A percentile compares a stretch with the other conserved stretches of the same genome.
These are phyloP conservation scores for Coboldia fuscipes DNA, from an alignment of 1,140 invertebrate species.

Conservation along the genomic window DNA sequence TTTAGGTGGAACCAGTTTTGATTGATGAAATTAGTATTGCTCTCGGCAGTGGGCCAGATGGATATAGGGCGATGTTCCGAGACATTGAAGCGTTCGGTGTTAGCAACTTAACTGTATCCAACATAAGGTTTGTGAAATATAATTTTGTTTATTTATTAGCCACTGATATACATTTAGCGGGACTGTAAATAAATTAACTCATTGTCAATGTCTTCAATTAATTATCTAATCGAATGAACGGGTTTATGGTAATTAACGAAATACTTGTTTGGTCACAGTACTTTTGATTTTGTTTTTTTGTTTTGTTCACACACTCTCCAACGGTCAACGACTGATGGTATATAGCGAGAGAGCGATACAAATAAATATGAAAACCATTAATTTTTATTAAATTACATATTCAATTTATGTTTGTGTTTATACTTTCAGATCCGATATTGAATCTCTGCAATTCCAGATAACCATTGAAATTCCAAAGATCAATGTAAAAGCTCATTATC, in stretches of 20 bases:
- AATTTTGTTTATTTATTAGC: neutral
- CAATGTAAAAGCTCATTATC: constrained; percentile 46
- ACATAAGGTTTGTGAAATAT: constrained; percentile 33
- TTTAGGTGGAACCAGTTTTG: constrained; percentile 45
- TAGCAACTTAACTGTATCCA: constrained; percentile 50
- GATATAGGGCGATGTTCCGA: constrained; percentile 53
- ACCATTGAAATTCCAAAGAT: constrained; percentile 56
- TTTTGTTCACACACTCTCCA: no score
- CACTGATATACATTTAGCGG: neutral
- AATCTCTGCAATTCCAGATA: constrained; percentile 55
- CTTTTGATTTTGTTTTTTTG: no score
- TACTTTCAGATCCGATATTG: constrained; percentile 38
- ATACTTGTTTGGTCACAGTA: no score
- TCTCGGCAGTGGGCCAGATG: constrained; percentile 49
- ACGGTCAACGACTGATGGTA: no score
- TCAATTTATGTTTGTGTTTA: constrained; percentile 3
- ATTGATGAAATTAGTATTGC: constrained; percentile 61
- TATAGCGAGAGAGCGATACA: no score
- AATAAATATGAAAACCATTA: neutral
- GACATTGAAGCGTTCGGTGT: constrained; percentile 58
- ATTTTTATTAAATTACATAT: neutral
- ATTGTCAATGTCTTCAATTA: no score
- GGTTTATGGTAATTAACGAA: no score
- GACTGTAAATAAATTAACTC: neutral
- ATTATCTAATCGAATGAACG: no score